Base-by-base conservation (phyloP, 2,888 invertebrate genomes). In the Catocala sponsa region DNA sequence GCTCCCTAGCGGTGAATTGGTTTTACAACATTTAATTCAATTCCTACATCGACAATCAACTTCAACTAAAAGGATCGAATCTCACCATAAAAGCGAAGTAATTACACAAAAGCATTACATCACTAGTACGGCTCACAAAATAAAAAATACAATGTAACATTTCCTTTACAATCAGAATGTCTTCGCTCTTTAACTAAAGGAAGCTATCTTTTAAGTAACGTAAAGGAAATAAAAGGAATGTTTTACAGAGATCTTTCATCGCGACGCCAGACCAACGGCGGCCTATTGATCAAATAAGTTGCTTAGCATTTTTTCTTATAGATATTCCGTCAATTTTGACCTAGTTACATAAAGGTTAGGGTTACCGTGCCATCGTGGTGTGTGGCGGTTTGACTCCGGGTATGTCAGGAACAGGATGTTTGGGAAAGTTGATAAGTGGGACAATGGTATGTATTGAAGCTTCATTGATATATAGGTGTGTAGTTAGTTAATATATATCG, bases 201-300 rank as follows among this genome's bases (percentile, higher is more conserved):
- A 38, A 38, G 35, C 9, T 9, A 6, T 38, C 35, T 38, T 38
- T 38, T 38, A 46, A 35, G 51, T 25, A 48, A 55, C 61, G 12
- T 60, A 38, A 15, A 50, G 56, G 12, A 53, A 63, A 67, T 46
- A 11, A 48, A 68, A 51, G 46, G 6, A 53, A 56, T 53, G 6
- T 57, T 15, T 48, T 12, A 49, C 63, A 47, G 32, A 6, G 54
- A 59, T 61, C 12, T 59, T 56, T 46, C 6, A 9, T 49, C 53
- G 46, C 62, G 52, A 59, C 56, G 51, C 55, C 63, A 57, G 50
- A 33, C 46, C 51, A 61, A 57, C 25, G 56, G 44, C 55, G 12
- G 13, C 13, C 42, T 64, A 65, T 66, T 72, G 68, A 74, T 74
- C 58, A 65, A 64, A 71, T 57, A 58, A 54, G 12, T 56, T 53